phyloP scores from a whole-genome alignment of 2,888 invertebrate species.

The Hedya salicella region DNA sequence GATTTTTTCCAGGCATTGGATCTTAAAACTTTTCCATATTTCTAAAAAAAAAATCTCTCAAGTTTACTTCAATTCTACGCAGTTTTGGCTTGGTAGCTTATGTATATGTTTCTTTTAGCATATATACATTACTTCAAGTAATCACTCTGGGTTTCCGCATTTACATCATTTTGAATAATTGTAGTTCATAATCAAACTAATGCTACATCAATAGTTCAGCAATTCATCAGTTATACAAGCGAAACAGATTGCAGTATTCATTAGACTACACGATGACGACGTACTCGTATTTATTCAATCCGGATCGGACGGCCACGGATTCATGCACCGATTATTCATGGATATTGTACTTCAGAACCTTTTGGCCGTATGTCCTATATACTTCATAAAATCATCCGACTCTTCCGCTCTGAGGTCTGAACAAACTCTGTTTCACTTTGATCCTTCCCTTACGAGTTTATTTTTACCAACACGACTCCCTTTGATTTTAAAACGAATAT shows the following conservation, averaged over 20 bases:
- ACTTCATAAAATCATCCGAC: background rate
- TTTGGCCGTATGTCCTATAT: background rate
- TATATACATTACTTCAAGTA: no score
- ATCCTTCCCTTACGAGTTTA: conserved; percentile 19
- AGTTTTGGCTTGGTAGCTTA: no score
- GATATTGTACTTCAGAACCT: conserved; percentile 7
- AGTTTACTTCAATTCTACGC: no score
- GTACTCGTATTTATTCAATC: conserved; percentile 2
- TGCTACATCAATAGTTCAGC: background rate
- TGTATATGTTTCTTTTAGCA: no score
- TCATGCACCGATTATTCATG: conserved; percentile 26
- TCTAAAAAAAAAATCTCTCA: no score
- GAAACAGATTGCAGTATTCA: background rate
- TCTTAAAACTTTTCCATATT: no score
- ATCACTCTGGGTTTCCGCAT: no score
- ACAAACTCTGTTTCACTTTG: conserved; percentile 24
- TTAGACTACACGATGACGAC: background rate
- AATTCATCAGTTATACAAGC: background rate
- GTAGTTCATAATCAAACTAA: no score
- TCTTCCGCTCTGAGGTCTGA: background rate
- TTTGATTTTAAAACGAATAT: conserved; percentile 43
- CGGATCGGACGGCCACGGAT: conserved; percentile 4
- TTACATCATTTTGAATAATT: no score
- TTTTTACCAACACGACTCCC: conserved; percentile 34
- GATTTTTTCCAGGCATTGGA: no score